Evolutionary conservation across 2,113 vertebrate species (phyloP), one percentile per base, ranked within the genome.

Genomic region (Gambusia holbrooki): DNA sequence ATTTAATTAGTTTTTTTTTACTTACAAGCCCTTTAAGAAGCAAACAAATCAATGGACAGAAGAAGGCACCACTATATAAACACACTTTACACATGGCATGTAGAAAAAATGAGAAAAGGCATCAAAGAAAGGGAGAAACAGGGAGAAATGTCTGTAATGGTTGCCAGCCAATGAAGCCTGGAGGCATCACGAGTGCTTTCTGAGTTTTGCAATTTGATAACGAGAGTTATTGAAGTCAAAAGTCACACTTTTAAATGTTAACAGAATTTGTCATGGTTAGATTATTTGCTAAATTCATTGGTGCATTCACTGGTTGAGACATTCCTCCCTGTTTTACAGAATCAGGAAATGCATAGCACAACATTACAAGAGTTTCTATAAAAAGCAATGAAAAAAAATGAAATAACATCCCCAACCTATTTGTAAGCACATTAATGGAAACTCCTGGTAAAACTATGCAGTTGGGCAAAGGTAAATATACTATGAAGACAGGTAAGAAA

Each of bases 41-140:
- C 37, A 67, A 80, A 78, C 51, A 62, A 62, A 65, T 67, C 67
- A 66, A 92, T 86, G 37, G 33, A 81, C 69, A 83, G 77, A 91
- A 88, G 82, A 93, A 92, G 90, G 90, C 91, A 93, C 88, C 87
- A 66, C 77, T 77, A 78, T 89, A 92, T 93, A 95, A 93, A 93
- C 93, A 92, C 80, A 88, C 35, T 45, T 84, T 87, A 84, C 79
- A 88, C 90, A 93, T 81, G 79, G 86, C 81, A 87, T 83, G 75
- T 79, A 79, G 77, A 83, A 82, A 87, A 88, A 71, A 74, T 33
- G 61, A 73, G 64, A 65, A 69, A 80, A 81, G 63, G 40, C 78
- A 78, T 74, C 61, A 48, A 68, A 60, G 65, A 61, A 42, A 71
- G 58, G 80, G 69, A 75, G 74, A 28, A 28, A 28, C 28, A 64